Conservation (phyloP, 2,888 invertebrate species). For the Galerucella nymphaeae region DNA sequence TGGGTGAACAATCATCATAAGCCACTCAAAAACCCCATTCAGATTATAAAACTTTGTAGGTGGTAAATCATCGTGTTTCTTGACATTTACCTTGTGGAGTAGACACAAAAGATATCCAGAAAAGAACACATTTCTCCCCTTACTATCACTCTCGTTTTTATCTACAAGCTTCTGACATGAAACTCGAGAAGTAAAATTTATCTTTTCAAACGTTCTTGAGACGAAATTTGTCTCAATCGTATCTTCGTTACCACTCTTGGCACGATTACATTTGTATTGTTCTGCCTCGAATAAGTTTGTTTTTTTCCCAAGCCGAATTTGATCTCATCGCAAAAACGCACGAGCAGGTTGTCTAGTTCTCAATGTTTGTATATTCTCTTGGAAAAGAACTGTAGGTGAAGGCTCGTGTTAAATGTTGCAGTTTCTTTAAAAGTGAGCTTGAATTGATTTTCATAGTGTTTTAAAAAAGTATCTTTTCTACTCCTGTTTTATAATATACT, state of each 20-base stretch:
- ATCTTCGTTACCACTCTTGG: conserved; percentile 9
- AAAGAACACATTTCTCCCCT: background rate
- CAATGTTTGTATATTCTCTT: no score
- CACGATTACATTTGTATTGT: conserved; percentile 24
- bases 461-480: no score
- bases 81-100: background rate
- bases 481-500: no score
- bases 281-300: no score
- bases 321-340: no score
- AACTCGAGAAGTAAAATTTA: conserved; percentile 16
- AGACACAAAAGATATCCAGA: background rate
- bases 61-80: background rate
- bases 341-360: no score
- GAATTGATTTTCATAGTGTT: no score
- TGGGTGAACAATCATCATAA: background rate
- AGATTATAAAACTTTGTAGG: background rate
- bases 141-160: conserved; percentile 14
- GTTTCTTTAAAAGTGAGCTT: no score
- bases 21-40: background rate
- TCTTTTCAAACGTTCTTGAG: conserved; percentile 24
- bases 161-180: conserved; percentile 12
- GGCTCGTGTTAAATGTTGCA: no score
- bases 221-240: conserved; percentile 26
- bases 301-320: no score
- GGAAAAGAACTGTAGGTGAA: no score